Conservation (phyloP, 35 echinoderm and acorn worm species). For the Amphiura filiformis region DNA sequence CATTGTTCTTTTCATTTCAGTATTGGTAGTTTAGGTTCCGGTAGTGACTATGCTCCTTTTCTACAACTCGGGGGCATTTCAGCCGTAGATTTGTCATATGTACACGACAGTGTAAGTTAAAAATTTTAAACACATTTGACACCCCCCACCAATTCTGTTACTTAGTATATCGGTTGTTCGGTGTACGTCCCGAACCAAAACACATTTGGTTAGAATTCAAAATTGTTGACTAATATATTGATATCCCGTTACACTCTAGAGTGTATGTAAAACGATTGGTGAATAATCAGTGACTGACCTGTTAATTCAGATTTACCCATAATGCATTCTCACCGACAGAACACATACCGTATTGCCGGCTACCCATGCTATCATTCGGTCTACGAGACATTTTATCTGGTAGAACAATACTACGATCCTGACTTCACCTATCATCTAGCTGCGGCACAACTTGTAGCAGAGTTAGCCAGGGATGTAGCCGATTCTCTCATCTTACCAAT, state of each 20-base stretch:
- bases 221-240: too few species aligned
- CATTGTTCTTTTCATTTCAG: conserved; percentile 34
- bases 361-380: conserved; percentile 60
- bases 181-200: too few species aligned
- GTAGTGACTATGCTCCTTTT: conserved; percentile 93
- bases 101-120: conserved; percentile 57
- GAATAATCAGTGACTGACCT: too few species aligned
- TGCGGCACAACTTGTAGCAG: conserved; percentile 17
- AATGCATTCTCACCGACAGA: too few species aligned
- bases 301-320: too few species aligned
- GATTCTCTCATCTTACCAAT: conserved; percentile 60
- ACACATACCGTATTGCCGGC: too few species aligned
- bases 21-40: conserved; percentile 88
- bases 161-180: too few species aligned
- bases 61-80: conserved; percentile 77
- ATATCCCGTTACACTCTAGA: too few species aligned
- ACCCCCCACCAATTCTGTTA: too few species aligned
- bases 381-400: conserved; percentile 64
- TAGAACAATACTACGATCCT: conserved; percentile 39
- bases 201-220: too few species aligned
- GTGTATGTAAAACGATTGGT: too few species aligned
- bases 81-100: conserved; percentile 69
- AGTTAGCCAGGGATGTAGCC: conserved; percentile 36
- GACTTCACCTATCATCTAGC: conserved; percentile 41
- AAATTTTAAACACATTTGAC: too few species aligned